These are phyloP conservation scores for Colinus virginianus DNA, from an alignment of 2,113 vertebrate species.

Conservation along the genomic window DNA sequence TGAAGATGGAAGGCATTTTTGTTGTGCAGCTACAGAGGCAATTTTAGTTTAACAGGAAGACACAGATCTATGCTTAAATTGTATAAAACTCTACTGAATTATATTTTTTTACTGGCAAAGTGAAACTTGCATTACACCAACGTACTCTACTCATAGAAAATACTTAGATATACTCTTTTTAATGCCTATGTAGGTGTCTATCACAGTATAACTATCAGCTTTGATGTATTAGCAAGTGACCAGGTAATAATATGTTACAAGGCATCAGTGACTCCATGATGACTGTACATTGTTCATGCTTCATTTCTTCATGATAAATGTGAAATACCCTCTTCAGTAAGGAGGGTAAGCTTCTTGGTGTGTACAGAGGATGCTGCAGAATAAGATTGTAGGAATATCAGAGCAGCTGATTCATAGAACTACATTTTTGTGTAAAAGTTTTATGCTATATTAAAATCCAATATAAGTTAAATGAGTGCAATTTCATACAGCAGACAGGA, in stretches of 20 bases:
- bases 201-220: conserved; percentile 1
- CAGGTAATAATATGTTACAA: neutral
- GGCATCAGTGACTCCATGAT: conserved; percentile 18
- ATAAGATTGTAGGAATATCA: accelerated
- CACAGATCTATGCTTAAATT: neutral
- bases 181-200: neutral
- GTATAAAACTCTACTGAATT: neutral
- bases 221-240: conserved; percentile 12
- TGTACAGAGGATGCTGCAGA: neutral
- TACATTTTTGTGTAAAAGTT: neutral
- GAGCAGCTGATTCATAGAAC: neutral
- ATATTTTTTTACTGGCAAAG: neutral
- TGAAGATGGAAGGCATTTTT: neutral
- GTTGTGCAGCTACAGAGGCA: neutral
- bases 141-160: neutral
- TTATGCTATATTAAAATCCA: conserved; percentile 14
- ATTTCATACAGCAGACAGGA: neutral
- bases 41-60: neutral
- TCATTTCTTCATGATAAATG: conserved; percentile 40
- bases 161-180: neutral
- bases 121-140: neutral
- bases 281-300: conserved; percentile 29
- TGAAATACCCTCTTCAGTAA: neutral
- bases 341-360: neutral
- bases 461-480: conserved; percentile 1